These are phyloP conservation scores for Catalaphyllia jardinei DNA, from an alignment of 64 coral and sea anemone species.

Conservation along the genomic window DNA sequence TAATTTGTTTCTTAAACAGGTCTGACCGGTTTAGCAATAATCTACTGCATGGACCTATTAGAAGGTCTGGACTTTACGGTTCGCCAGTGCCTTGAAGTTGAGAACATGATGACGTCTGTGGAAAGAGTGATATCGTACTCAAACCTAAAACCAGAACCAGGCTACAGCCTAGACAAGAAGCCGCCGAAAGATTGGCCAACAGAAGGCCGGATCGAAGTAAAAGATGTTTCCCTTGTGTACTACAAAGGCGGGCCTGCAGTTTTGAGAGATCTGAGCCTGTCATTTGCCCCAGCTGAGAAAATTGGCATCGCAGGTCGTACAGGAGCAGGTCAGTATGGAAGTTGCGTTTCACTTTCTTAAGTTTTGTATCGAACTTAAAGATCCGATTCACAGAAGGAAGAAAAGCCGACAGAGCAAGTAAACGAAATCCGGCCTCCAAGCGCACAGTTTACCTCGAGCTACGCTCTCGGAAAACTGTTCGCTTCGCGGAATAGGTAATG, in stretches of 20 bases:
- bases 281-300: neutral
- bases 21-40: neutral
- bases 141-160: constrained; percentile 22
- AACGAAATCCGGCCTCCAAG: too few species aligned
- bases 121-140: constrained; percentile 1
- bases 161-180: constrained; percentile 3
- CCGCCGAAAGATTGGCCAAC: neutral
- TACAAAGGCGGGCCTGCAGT: constrained; percentile 5
- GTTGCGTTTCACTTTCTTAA: too few species aligned
- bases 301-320: neutral
- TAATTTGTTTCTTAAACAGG: neutral
- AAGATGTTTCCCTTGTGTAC: neutral
- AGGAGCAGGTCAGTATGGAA: neutral
- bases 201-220: neutral
- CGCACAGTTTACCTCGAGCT: too few species aligned
- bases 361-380: too few species aligned
- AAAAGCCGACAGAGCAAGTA: too few species aligned
- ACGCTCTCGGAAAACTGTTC: too few species aligned
- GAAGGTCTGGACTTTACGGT: neutral
- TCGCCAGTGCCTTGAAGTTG: neutral
- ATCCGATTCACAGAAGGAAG: too few species aligned
- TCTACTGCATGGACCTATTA: neutral
- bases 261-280: neutral
- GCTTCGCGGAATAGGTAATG: too few species aligned
- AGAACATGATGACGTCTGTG: neutral